Evolutionary conservation across 1,140 invertebrate species (phyloP).

Genomic region (Zaprionus taronus): DNA sequence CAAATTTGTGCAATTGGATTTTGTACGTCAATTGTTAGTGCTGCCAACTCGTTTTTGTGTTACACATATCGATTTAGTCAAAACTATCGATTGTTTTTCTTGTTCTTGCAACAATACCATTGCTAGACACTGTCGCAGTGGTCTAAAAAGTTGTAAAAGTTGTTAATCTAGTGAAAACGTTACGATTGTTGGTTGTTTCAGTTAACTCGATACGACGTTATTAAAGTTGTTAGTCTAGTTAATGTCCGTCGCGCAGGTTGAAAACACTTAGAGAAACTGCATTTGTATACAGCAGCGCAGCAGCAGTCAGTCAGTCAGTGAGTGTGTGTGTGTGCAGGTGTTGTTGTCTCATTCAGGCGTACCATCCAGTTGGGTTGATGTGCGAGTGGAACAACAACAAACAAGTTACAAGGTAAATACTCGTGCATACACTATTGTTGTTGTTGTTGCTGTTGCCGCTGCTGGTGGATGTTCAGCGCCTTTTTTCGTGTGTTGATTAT

Average conservation of each 20-base stretch:
- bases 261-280: conserved; percentile 57
- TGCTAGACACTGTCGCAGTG: conserved; percentile 38
- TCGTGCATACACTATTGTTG: conserved; percentile 64
- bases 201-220: conserved; percentile 3
- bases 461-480: conserved; percentile 80
- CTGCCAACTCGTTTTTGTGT: conserved; percentile 11
- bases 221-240: conserved; percentile 21
- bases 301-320: conserved; percentile 19
- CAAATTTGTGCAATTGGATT: conserved; percentile 9
- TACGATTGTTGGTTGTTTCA: conserved; percentile 18
- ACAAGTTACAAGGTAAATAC: conserved; percentile 82
- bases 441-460: conserved; percentile 57
- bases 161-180: conserved; percentile 12
- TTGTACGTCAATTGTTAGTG: not conserved
- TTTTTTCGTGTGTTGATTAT: conserved; percentile 76
- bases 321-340: conserved; percentile 43
- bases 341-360: conserved; percentile 70
- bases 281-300: conserved; percentile 61
- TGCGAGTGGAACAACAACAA: conserved; percentile 80
- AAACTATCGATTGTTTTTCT: conserved; percentile 30
- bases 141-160: conserved; percentile 41
- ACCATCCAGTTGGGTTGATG: conserved; percentile 48
- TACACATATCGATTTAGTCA: conserved; percentile 6
- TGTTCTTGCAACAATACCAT: conserved; percentile 44
- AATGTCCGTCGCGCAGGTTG: conserved; percentile 35